Conservation (phyloP, 2,888 invertebrate species). For the Eilema caniola region DNA sequence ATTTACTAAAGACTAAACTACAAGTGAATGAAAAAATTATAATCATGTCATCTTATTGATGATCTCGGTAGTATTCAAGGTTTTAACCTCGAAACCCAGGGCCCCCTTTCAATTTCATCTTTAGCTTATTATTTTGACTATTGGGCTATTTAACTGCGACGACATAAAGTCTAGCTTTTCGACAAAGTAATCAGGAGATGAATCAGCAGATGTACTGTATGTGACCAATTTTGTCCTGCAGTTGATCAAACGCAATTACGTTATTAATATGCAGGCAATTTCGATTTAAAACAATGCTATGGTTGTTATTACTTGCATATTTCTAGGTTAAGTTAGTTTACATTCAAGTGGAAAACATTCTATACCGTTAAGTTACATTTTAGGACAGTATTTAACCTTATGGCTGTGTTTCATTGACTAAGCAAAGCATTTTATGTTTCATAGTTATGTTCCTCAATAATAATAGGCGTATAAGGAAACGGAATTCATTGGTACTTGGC, state of each 20-base stretch:
- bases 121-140: no score
- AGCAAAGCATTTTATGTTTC: slow-evolving; percentile 13
- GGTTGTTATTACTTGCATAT: not conserved
- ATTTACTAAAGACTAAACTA: no score
- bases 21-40: no score
- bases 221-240: not conserved
- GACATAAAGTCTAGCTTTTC: no score
- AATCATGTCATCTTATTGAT: no score
- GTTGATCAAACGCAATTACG: not conserved
- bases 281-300: slow-evolving; percentile 17
- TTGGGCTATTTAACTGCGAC: no score
- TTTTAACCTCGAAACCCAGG: no score
- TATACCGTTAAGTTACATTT: slow-evolving; percentile 17
- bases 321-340: slow-evolving; percentile 17
- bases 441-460: slow-evolving; percentile 17
- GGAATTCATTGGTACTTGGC: slow-evolving; percentile 11
- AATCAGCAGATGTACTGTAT: no score
- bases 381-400: slow-evolving; percentile 12
- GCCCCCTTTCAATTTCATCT: no score
- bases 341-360: slow-evolving; percentile 13
- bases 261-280: not conserved
- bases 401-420: slow-evolving; percentile 16
- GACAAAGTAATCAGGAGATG: no score
- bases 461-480: slow-evolving; percentile 18
- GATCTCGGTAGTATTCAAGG: no score